Percentiles rank a stretch among this genome's conserved stretches.
These are phyloP conservation scores for Phalacrocorax carbo DNA, from an alignment of 2,113 vertebrate species.

Conservation along the genomic window DNA sequence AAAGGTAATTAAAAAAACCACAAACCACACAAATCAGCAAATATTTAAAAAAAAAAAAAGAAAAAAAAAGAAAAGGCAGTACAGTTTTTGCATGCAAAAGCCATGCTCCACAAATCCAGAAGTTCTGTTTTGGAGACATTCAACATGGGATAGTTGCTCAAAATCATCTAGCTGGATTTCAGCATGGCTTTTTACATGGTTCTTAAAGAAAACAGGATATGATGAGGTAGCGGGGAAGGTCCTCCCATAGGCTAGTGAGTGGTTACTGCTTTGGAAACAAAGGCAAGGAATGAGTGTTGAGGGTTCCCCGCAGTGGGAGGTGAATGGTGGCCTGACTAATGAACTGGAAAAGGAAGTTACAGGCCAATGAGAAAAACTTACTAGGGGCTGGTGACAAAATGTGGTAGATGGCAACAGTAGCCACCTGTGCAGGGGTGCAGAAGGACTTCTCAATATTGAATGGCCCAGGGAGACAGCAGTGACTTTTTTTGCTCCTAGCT, in stretches of 20 bases:
- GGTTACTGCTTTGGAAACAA: not conserved
- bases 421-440: not conserved
- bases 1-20: not conserved
- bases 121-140: not conserved
- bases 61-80: not conserved
- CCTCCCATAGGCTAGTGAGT: no score
- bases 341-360: not conserved
- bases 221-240: not conserved
- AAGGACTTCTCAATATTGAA: not conserved
- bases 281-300: not conserved
- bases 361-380: not conserved
- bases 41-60: not conserved
- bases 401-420: not conserved
- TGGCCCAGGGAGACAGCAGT: no score
- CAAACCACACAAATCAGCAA: not conserved
- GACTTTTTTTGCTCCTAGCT: not conserved
- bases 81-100: not conserved
- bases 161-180: not conserved
- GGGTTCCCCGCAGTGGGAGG: not conserved
- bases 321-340: not conserved
- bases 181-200: not conserved
- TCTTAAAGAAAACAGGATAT: not conserved
- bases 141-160: not conserved
- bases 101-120: not conserved
- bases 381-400: not conserved